Evolutionary conservation across 2,797 vertebrate species (phyloP).

Genomic region (Discoglossus pictus): DNA sequence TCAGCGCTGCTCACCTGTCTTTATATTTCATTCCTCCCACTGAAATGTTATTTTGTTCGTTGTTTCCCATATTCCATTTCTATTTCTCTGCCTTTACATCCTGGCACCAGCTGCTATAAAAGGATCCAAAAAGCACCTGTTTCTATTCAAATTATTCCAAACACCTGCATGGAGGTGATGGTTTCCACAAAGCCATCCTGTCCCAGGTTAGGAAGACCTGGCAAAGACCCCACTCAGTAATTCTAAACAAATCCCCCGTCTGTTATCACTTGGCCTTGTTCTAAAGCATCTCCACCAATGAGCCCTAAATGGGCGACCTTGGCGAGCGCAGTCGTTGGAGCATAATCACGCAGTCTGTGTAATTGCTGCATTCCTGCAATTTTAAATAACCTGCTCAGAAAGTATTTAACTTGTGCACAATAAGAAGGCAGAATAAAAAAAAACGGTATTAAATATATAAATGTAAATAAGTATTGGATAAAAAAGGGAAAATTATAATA

Average conservation of each 20-base stretch:
- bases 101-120: slow-evolving; percentile 12
- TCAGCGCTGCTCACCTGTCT: slow-evolving; percentile 61
- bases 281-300: neutral
- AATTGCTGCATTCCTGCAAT: slow-evolving; percentile 13
- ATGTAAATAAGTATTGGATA: too few species aligned
- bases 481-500: too few species aligned
- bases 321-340: too few species aligned
- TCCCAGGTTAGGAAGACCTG: slow-evolving; percentile 7
- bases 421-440: slow-evolving; percentile 6
- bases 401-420: slow-evolving; percentile 16
- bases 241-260: neutral
- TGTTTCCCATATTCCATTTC: slow-evolving; percentile 13
- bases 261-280: slow-evolving; percentile 1
- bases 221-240: neutral
- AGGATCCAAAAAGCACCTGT: slow-evolving; percentile 16
- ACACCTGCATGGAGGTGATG: slow-evolving; percentile 10
- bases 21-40: slow-evolving; percentile 58
- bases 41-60: slow-evolving; percentile 57
- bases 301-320: too few species aligned
- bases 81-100: neutral
- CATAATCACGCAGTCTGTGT: too few species aligned
- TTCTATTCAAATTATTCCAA: slow-evolving; percentile 10
- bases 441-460: too few species aligned
- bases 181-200: neutral
- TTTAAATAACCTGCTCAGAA: slow-evolving; percentile 15